Conservation (phyloP, 2,888 invertebrate species). For the Netelia melanura region DNA sequence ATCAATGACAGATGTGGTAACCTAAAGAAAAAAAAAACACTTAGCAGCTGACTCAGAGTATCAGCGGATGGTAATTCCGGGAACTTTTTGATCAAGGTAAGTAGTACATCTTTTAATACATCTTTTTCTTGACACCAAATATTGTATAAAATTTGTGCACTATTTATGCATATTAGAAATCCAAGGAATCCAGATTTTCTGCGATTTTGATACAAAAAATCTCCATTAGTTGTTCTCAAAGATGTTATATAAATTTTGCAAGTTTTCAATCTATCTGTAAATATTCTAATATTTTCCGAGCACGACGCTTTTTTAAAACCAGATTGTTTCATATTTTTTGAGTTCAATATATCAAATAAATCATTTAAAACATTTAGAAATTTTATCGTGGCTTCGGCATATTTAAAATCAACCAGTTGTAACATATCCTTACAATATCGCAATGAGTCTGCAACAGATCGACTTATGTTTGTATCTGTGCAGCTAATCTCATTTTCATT, state of each 20-base stretch:
- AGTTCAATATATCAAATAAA: conserved; percentile 51
- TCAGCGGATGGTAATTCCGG: too few relatives aligned
- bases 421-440: conserved; percentile 64
- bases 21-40: too few relatives aligned
- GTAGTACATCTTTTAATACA: not conserved
- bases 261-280: too few relatives aligned
- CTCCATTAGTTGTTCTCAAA: too few relatives aligned
- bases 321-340: too few relatives aligned
- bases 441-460: conserved; percentile 72
- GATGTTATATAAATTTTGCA: too few relatives aligned
- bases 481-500: conserved; percentile 69
- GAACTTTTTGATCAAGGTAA: too few relatives aligned
- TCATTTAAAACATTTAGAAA: conserved; percentile 71
- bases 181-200: not conserved
- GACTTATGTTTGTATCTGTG: conserved; percentile 62
- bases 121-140: not conserved
- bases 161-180: not conserved
- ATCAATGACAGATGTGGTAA: too few relatives aligned
- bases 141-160: not conserved
- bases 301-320: too few relatives aligned
- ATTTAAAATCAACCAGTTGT: conserved; percentile 68
- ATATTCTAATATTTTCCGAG: too few relatives aligned
- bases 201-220: conserved; percentile 60
- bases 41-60: too few relatives aligned
- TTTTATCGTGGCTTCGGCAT: conserved; percentile 63